Evolutionary conservation across 2,797 vertebrate species (phyloP), one percentile per base, ranked within the genome.

Genomic region (Perodicticus potto): DNA sequence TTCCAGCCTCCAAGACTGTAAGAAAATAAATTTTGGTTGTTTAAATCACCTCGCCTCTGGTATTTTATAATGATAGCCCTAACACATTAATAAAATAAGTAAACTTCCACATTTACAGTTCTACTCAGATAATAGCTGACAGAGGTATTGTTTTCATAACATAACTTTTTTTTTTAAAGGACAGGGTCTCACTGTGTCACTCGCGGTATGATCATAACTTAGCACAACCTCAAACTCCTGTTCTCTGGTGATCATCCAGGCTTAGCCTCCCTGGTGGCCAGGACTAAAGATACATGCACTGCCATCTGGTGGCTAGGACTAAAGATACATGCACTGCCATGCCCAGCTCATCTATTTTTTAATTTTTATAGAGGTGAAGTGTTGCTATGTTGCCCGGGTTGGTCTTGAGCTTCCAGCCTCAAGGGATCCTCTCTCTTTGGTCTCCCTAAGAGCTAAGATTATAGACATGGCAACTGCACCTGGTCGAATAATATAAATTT

Each of bases 121-220:
- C 81, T 83, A 57, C 6, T 95, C 20, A 89, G 73, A 78, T 22
- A 45, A 95, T 0, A 83, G n/a, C 4, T 80, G 40, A 86, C 12
- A 73, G 86, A 97, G 37, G 55, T 65, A 89, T 59, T 40, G 82
- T 78, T 73, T 93, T 43, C 69, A 12, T 80, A 78, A 80, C 20
- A 2, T 76, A 87, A 70, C 22, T 70, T 69, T 73, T 61, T n/a
- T 29, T 65, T 65, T 67, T 19, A n/a, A 67, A 8, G 19, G 32
- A 67, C 17, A 32, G 65, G 65, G 17, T 67, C 32, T n/a, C 3
- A n/a, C 32, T 67, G 32, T 19, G 3, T n/a, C n/a, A 67, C 32
- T 17, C 65, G 32, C 19, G 32, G 65, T 67, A 7, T 8, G 12
- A 67, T 8, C 32, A n/a, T 19, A n/a, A 67, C 65, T 67, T 67